These are phyloP conservation scores for Remorina albescens DNA, from an alignment of 2,797 vertebrate species.

Conservation along the genomic window DNA sequence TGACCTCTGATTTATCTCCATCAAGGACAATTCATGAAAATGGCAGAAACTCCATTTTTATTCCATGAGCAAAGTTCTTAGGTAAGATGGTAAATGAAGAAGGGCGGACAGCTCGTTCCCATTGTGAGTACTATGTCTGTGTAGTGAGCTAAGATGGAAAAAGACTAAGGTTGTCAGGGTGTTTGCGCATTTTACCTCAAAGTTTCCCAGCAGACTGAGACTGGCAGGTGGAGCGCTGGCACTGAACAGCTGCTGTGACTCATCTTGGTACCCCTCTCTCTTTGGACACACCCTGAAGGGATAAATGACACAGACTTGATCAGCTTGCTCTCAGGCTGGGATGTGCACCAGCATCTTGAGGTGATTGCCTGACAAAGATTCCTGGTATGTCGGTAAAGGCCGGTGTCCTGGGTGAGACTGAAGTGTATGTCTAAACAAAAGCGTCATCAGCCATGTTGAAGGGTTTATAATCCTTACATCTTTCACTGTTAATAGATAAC, in stretches of 20 bases:
- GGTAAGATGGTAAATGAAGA: too few relatives aligned
- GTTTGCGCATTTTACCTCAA: slow-evolving; percentile 89
- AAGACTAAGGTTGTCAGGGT: neutral
- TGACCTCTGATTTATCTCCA: neutral
- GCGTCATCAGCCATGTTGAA: neutral
- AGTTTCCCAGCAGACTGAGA: slow-evolving; percentile 98
- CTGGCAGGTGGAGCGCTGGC: slow-evolving; percentile 94
- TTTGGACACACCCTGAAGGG: slow-evolving; percentile 89
- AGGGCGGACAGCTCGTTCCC: too few relatives aligned
- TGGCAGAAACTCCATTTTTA: neutral
- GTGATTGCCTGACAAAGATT: slow-evolving; percentile 17
- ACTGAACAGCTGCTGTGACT: slow-evolving; percentile 91
- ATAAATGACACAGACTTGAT: slow-evolving; percentile 40
- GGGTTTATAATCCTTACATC: neutral
- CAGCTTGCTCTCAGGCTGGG: slow-evolving; percentile 11
- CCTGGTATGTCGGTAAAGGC: slow-evolving; percentile 2
- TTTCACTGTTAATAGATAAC: too few relatives aligned
- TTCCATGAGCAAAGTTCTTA: neutral
- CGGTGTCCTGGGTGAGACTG: neutral
- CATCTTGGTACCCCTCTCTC: slow-evolving; percentile 86
- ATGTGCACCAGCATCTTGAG: slow-evolving; percentile 2
- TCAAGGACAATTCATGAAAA: neutral
- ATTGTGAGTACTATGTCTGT: neutral
- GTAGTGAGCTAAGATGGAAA: neutral
- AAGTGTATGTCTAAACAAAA: slow-evolving; percentile 23